These are phyloP conservation scores for Zaprionus camerounensis DNA, from an alignment of 1,140 invertebrate genomes.

Conservation along the genomic window DNA sequence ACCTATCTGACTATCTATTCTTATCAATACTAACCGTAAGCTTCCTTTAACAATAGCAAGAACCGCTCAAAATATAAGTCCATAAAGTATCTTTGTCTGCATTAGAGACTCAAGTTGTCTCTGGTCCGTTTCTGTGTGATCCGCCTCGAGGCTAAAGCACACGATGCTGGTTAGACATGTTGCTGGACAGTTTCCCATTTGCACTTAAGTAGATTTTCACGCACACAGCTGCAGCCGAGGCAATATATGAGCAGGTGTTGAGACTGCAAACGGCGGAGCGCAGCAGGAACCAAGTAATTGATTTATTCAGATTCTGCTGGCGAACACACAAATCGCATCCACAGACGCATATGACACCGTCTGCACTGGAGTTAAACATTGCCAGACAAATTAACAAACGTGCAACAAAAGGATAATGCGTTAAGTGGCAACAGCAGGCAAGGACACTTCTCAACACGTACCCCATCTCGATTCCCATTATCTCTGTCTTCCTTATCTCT, in stretches of 20 bases:
- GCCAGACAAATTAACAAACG: slow-evolving; percentile 9
- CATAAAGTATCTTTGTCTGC: not conserved
- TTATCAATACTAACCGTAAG: not conserved
- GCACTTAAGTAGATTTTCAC: slow-evolving; percentile 24
- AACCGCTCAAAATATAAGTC: not conserved
- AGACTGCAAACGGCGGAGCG: slow-evolving; percentile 3
- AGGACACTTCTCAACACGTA: not conserved
- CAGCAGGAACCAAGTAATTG: slow-evolving; percentile 41
- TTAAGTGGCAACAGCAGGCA: slow-evolving; percentile 30
- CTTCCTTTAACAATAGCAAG: not conserved
- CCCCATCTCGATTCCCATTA: not conserved
- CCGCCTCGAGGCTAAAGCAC: not conserved
- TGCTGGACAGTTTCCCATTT: slow-evolving; percentile 13
- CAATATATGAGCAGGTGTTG: slow-evolving; percentile 32
- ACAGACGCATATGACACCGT: not conserved
- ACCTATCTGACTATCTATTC: too few species aligned
- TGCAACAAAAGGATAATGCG: slow-evolving; percentile 24
- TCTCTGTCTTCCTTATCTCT: not conserved
- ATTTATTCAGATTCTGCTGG: slow-evolving; percentile 14
- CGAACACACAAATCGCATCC: not conserved
- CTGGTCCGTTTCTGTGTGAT: not conserved
- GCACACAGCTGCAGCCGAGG: not conserved
- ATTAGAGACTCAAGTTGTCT: not conserved
- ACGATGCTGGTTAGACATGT: not conserved
- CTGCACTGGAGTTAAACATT: not conserved